Conservation (phyloP, 2,113 vertebrate species). For the Hyla sarda region DNA sequence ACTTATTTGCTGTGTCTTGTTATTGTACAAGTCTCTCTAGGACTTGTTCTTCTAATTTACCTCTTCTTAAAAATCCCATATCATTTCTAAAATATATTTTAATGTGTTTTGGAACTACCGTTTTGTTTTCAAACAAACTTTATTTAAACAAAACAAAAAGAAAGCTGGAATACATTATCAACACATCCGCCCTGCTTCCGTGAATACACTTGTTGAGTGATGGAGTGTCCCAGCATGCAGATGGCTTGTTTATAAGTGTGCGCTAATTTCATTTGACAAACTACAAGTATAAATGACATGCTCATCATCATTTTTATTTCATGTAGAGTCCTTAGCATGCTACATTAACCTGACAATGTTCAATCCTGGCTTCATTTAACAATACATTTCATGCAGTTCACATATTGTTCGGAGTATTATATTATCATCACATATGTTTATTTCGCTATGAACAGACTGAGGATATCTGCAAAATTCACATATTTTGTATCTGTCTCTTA, state of each 20-base stretch:
- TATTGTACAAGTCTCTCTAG: background rate
- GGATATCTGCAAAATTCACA: constrained; percentile 8
- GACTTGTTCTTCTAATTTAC: background rate
- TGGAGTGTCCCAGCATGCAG: constrained; percentile 28
- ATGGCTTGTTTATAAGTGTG: constrained; percentile 1
- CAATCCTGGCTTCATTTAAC: constrained; percentile 78
- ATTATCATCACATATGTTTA: constrained; percentile 72
- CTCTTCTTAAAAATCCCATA: background rate
- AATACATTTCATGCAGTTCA: constrained; percentile 83
- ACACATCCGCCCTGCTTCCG: background rate
- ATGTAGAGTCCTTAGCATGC: constrained; percentile 82
- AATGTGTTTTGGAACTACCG: background rate
- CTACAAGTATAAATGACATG: constrained; percentile 73
- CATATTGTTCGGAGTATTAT: constrained; percentile 76
- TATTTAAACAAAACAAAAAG: background rate
- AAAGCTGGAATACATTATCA: background rate
- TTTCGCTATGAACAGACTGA: constrained; percentile 59
- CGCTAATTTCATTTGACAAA: constrained; percentile 54
- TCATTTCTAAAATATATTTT: background rate
- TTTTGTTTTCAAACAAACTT: background rate
- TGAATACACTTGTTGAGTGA: constrained; percentile 4
- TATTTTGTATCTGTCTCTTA: background rate
- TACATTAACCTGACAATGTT: constrained; percentile 83
- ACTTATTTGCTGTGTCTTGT: background rate
- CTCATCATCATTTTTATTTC: constrained; percentile 79